Conservation (phyloP, 2,113 vertebrate species). For the Psilopogon haemacephalus region DNA sequence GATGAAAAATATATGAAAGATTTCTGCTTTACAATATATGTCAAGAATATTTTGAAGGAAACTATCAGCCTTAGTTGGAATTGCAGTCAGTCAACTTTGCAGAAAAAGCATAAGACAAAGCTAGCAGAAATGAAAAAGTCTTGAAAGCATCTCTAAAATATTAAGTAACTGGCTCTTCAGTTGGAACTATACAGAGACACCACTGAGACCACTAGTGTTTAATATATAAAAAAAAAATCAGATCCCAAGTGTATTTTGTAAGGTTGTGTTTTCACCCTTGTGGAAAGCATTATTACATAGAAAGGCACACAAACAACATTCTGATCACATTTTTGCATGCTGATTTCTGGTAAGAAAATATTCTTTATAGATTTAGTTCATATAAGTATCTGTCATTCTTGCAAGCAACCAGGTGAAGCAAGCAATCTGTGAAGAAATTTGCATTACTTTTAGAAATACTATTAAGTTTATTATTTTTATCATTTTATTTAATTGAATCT, state of each 20-base stretch:
- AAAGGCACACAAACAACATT: not conserved
- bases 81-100: not conserved
- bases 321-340: not conserved
- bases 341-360: not conserved
- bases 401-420: not conserved
- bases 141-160: not conserved
- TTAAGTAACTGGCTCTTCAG: not conserved
- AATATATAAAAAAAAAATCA: not conserved
- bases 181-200: not conserved
- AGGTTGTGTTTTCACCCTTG: not conserved
- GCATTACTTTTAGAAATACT: not conserved
- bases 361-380: not conserved
- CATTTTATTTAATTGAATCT: not conserved
- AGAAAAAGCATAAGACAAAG: not conserved
- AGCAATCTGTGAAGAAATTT: not conserved
- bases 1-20: too few species aligned
- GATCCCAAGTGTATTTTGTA: not conserved
- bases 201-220: not conserved
- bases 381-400: not conserved
- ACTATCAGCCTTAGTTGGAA: not conserved
- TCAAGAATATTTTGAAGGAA: not conserved
- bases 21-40: not conserved
- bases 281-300: not conserved
- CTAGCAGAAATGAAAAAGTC: constrained; percentile 14
- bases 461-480: not conserved